Evolutionary conservation across 2,113 vertebrate genomes (phyloP), one percentile per base, ranked within the genome.

Genomic region (Melanocharis versteri): DNA sequence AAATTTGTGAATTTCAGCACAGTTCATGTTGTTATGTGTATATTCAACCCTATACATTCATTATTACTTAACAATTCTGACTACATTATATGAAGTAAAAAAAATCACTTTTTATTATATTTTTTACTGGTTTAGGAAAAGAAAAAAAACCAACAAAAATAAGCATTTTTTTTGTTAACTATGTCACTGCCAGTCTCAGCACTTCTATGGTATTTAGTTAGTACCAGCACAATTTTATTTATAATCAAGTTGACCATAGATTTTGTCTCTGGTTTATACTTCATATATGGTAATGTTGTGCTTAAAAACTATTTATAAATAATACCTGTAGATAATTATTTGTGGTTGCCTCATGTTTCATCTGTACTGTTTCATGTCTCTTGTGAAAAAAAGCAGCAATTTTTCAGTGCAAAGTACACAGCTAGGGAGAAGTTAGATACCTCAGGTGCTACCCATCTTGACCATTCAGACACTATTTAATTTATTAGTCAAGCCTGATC

Each of bases 371-470:
- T 37, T 44, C 26, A 31, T 18, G 6, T 28, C 23, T 73, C 20
- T 39, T 47, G 23, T 47, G 24, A 69, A 45, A 69, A 69, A 45
- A 87, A n/a, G 1, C 8, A 45, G 15, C 6, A 61, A 30, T n/a
- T 70, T 69, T 61, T 70, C n/a, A 40, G 30, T 47, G 54, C 15
- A 53, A 69, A 78, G 15, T 23, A 45, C 10, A 33, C 20, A 69
- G 12, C 8, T 61, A 53, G 15, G 45, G 23, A 69, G 19, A 69
- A 24, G 19, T 53, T 4, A 24, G 12, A 10, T 47, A 24, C 23
- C 10, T 61, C 39, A 54, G 6, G 28, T 20, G 12, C 13, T 54
- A 11, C 8, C 16, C 0, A 0, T 53, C 45, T 37, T 33, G 15
- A 33, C n/a, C 20, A 54, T 54, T 70, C 20, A n/a, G 19, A n/a